Percentiles rank a stretch among this genome's conserved stretches.
Evolutionary conservation across 2,888 invertebrate species (phyloP).

Genomic region (Nephrotoma flavescens): DNA sequence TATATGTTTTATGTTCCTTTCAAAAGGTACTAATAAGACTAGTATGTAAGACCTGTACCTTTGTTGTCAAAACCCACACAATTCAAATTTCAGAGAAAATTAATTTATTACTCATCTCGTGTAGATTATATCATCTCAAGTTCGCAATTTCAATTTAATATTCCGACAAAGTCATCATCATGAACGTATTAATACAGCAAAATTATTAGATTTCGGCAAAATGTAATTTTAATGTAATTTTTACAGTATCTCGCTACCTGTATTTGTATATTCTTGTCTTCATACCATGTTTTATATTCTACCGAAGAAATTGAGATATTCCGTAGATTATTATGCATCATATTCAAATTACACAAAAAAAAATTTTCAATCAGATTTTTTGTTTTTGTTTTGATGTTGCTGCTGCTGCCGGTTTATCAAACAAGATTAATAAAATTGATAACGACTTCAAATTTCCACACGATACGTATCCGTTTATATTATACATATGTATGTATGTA

Average conservation of each 20-base stretch:
- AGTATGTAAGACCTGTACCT: no score
- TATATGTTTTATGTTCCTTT: no score
- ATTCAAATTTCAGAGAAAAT: not conserved
- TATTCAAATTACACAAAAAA: not conserved
- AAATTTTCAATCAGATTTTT: not conserved
- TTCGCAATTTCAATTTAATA: not conserved
- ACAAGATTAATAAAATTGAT: not conserved
- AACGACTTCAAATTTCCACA: not conserved
- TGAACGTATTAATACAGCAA: not conserved
- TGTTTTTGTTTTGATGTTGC: not conserved
- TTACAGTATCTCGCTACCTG: not conserved
- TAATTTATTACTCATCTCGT: not conserved
- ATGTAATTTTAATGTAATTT: not conserved
- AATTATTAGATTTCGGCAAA: not conserved
- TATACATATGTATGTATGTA: no score
- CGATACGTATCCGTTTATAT: not conserved
- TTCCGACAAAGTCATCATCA: not conserved
- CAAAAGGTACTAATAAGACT: no score
- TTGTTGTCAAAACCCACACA: no score
- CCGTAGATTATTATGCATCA: not conserved
- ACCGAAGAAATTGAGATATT: not conserved
- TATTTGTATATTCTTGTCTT: not conserved
- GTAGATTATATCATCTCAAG: not conserved
- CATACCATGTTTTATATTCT: not conserved
- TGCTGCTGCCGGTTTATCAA: not conserved